phyloP scores from a whole-genome alignment of 2,797 vertebrate species.

The Trachurus trachurus region DNA sequence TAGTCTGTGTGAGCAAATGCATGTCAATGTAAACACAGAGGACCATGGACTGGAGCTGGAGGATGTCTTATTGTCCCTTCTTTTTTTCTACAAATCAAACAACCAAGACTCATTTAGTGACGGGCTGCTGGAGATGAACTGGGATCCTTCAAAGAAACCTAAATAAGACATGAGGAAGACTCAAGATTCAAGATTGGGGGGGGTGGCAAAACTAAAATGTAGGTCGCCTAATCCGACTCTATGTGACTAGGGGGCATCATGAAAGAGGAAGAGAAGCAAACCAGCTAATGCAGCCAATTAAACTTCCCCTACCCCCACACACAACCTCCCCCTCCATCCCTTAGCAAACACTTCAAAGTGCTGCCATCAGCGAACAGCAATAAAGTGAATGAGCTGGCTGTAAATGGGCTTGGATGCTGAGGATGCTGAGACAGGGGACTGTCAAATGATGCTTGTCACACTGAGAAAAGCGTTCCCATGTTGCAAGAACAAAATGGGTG shows the following conservation, averaged over 20 bases:
- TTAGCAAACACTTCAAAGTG: constrained; percentile 77
- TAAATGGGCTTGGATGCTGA: constrained; percentile 65
- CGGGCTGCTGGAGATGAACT: constrained; percentile 15
- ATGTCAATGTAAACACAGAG: constrained; percentile 40
- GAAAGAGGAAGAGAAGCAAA: constrained; percentile 61
- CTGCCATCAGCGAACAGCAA: constrained; percentile 78
- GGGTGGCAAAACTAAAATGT: constrained; percentile 49
- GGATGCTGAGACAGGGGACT: constrained; percentile 70
- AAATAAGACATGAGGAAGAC: constrained; percentile 31
- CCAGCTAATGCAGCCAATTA: constrained; percentile 78
- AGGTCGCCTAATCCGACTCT: constrained; percentile 61
- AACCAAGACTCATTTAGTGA: constrained; percentile 17
- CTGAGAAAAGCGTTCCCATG: constrained; percentile 51
- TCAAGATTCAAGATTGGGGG: constrained; percentile 25
- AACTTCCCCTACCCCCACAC: constrained; percentile 37
- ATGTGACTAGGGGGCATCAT: constrained; percentile 58
- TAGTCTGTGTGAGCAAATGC: constrained; percentile 37
- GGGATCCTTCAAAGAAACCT: constrained; percentile 29
- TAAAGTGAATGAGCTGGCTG: constrained; percentile 72
- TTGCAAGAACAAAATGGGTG: constrained; percentile 45
- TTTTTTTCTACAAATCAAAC: constrained; percentile 21
- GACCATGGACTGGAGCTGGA: constrained; percentile 30
- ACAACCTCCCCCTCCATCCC: constrained; percentile 25
- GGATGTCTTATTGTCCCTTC: background rate
- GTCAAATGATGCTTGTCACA: constrained; percentile 73